Percentiles rank a stretch among this genome's conserved stretches.
These are phyloP conservation scores for Tolmerus cingulatus DNA, from an alignment of 2,888 invertebrate genomes.

Conservation along the genomic window DNA sequence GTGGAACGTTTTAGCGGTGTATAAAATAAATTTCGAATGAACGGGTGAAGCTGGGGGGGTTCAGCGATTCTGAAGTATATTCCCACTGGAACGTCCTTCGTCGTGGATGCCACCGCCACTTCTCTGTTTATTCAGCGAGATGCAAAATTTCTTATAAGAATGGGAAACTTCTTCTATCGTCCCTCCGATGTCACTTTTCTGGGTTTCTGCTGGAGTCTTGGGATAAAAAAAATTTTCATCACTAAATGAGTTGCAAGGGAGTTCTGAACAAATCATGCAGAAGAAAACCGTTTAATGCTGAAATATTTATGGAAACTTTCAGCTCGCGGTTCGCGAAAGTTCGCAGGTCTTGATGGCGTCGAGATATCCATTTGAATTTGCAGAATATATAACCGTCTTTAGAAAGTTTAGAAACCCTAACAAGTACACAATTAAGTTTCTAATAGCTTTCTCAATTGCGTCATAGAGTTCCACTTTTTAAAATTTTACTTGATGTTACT, in stretches of 20 bases:
- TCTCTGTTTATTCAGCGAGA: constrained; percentile 3
- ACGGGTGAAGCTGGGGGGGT: constrained; percentile 9
- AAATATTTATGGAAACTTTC: not conserved
- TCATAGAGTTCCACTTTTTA: no score
- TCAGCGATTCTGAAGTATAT: not conserved
- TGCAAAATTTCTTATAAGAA: constrained; percentile 9
- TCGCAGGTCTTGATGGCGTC: not conserved
- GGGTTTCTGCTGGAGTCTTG: not conserved
- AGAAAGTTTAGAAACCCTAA: no score
- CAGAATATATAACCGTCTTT: not conserved
- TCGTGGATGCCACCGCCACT: not conserved
- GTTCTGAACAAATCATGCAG: not conserved
- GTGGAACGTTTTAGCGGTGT: constrained; percentile 16
- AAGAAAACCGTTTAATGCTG: not conserved
- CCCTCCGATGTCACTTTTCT: not conserved
- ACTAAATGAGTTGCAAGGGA: not conserved
- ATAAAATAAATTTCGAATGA: constrained; percentile 22
- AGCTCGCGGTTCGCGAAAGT: not conserved
- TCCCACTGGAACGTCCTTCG: not conserved
- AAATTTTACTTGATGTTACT: no score
- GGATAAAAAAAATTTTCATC: not conserved
- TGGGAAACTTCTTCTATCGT: not conserved
- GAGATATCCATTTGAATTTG: not conserved
- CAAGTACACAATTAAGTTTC: no score
- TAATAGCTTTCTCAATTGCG: no score